A percentile compares a stretch with the other conserved stretches of the same genome.
These are phyloP conservation scores for Erythrolamprus reginae DNA, from an alignment of 2,113 vertebrate genomes.

Conservation along the genomic window DNA sequence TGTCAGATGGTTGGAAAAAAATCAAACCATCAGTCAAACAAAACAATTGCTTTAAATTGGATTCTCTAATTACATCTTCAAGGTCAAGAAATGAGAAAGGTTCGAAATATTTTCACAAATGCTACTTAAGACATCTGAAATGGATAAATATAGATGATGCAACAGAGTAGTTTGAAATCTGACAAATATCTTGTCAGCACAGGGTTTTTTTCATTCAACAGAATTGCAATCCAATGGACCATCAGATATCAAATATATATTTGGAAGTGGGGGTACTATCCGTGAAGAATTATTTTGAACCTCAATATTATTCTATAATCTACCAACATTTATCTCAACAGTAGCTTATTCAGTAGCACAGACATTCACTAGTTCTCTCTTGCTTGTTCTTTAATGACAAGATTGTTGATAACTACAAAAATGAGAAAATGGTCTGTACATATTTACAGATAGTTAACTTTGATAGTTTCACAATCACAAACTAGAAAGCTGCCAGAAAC, in stretches of 20 bases:
- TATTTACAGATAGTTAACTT: constrained; percentile 28
- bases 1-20: neutral
- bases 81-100: neutral
- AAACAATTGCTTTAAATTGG: neutral
- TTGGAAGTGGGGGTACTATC: too few relatives aligned
- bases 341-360: constrained; percentile 44
- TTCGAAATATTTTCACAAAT: neutral
- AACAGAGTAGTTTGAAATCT: neutral
- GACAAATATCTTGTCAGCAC: neutral
- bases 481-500: constrained; percentile 53
- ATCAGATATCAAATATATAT: neutral
- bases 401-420: constrained; percentile 54
- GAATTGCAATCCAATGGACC: neutral
- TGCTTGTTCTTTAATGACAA: constrained; percentile 41
- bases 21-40: neutral
- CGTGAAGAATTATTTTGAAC: neutral
- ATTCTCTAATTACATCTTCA: neutral
- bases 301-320: neutral
- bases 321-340: constrained; percentile 42
- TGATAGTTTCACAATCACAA: constrained; percentile 39
- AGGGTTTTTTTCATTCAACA: neutral
- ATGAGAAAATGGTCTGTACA: constrained; percentile 43
- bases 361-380: constrained; percentile 23
- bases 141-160: neutral
- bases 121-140: neutral